Base-by-base conservation (phyloP, 2,888 invertebrate species). In the Allacma fusca region DNA sequence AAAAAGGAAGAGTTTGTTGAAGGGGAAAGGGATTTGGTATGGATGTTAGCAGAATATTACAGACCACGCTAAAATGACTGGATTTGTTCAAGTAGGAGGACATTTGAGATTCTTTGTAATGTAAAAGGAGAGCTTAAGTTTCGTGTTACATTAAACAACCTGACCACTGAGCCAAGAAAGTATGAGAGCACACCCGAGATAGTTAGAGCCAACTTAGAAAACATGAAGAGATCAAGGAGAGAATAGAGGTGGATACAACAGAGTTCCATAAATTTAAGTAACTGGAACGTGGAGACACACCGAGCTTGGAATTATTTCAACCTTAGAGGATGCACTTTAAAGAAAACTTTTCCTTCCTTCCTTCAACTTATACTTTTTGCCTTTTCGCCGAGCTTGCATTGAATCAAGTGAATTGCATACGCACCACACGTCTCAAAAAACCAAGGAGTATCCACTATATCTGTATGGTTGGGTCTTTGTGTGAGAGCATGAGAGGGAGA, bases 181-280 rank as follows among this genome's bases (percentile, higher is more conserved):
- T 70, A 70, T 44, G 62, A 26, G 62, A 26, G 62, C 12, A 23
- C 24, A 23, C 43, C 70, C 24, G 24, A 50, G 44, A 50, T 70
- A 70, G 44, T 70, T 67, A 67, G 67, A 67, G 67, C 29, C 67
- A 69, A 69, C 43, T 23, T 43, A 40, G 65, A 65, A 65, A 65
- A 65, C 65, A 65, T 65, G 28, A 65, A 69, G 69, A 70, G 70
- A 70, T 50, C 50, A 70, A 50, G 50, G 26, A 70, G 28, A 70
- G 70, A 70, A 70, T 70, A 26, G 70, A 70, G 70, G 70, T 24
- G 72, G 72, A 62, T 43, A 71, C 26, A 57, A 72, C 29, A 57
- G 59, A 72, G 72, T 72, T 72, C 72, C 72, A 72, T 72, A 72
- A 72, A 72, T 72, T 72, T 72, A 70, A 28, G 50, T 28, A 71